These are phyloP conservation scores for Gnathonemus echidnorhynchus DNA, from an alignment of 2,113 vertebrate genomes.

Conservation along the genomic window DNA sequence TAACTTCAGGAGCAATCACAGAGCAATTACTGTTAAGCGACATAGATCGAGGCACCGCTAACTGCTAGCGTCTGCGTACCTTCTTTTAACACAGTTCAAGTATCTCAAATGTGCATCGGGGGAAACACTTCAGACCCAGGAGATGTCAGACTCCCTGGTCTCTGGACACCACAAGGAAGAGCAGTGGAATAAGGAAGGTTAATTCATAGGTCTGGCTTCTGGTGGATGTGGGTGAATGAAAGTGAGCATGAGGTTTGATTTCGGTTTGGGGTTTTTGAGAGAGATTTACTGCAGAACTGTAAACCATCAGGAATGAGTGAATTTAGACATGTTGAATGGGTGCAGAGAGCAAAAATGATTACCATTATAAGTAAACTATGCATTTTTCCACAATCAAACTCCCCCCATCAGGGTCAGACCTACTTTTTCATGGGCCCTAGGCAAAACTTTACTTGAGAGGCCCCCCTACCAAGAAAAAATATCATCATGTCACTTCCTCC, in stretches of 20 bases:
- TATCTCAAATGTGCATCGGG: neutral
- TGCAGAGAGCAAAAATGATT: neutral
- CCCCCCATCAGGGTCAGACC: neutral
- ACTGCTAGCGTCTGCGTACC: neutral
- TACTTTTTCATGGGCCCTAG: neutral
- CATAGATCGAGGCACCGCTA: neutral
- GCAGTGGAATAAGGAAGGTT: neutral
- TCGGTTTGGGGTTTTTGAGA: neutral
- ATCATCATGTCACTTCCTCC: neutral
- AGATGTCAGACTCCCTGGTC: neutral
- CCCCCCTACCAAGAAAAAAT: neutral
- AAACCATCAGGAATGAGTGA: neutral
- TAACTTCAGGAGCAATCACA: neutral
- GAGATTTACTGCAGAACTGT: neutral
- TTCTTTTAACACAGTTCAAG: neutral
- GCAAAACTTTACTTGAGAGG: neutral
- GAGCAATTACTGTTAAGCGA: conserved; percentile 10
- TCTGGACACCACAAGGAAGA: neutral
- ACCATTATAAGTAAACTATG: neutral
- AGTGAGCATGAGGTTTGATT: neutral
- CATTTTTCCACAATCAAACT: neutral
- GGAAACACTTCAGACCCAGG: neutral
- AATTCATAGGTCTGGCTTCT: neutral
- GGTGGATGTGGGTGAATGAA: neutral
- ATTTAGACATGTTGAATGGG: neutral